A percentile compares a stretch with the other conserved stretches of the same genome.
These are phyloP conservation scores for Anniella stebbinsi DNA, from an alignment of 2,797 vertebrate species.

Conservation along the genomic window DNA sequence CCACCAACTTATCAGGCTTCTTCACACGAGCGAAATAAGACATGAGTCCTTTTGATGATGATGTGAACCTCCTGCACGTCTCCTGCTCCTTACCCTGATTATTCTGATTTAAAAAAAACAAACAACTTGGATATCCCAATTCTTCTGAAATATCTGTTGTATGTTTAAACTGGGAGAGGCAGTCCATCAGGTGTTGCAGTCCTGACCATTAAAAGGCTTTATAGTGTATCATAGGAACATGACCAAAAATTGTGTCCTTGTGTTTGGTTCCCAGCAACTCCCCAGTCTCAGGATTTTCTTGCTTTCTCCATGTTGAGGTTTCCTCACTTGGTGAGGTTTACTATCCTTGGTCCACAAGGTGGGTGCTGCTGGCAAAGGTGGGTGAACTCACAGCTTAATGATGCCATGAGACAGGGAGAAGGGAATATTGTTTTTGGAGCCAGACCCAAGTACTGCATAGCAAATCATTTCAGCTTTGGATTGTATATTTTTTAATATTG, in stretches of 20 bases:
- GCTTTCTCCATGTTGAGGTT: not conserved
- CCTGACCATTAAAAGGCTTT: no score
- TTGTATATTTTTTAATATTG: not conserved
- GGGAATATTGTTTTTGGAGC: not conserved
- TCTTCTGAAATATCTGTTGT: no score
- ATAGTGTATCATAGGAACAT: not conserved
- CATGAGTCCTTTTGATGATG: no score
- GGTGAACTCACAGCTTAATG: not conserved
- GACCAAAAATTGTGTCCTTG: not conserved
- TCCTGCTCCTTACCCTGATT: no score
- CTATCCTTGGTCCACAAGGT: not conserved
- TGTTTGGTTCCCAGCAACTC: not conserved
- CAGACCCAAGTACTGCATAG: not conserved
- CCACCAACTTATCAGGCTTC: no score
- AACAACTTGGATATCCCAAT: no score
- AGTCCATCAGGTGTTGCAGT: not conserved
- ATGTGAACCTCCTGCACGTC: no score
- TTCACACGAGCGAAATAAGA: no score
- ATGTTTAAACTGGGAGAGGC: no score
- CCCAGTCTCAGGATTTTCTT: not conserved
- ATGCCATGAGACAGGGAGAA: not conserved
- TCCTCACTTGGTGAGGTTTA: not conserved
- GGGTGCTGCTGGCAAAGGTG: not conserved
- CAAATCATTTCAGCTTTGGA: not conserved
- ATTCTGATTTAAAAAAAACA: no score